Evolutionary conservation across 2,797 vertebrate species (phyloP), one percentile per base, ranked within the genome.

Genomic region (Sus cebifrons): DNA sequence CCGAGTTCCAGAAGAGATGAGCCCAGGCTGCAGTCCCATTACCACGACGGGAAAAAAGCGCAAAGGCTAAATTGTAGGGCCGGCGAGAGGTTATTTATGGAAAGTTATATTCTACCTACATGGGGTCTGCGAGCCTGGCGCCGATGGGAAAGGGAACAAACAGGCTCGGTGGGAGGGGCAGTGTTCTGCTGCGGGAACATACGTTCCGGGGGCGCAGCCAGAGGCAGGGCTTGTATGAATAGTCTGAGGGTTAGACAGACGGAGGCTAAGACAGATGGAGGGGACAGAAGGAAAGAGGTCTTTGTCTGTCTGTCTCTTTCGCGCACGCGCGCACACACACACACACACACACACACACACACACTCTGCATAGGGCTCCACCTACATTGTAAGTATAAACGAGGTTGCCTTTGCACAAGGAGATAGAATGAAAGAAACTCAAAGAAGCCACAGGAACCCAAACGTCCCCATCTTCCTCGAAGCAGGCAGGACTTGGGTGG

Each of bases 81-180:
- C 2, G 87, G 91, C 91, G 90, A 60, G 64, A 54, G 68, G 49
- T 88, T 97, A 97, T 97, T 97, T 97, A 87, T 96, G 75, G 96
- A 94, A 97, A 96, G 97, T 95, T 97, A 95, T 96, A 96, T 94
- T 96, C 96, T 93, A 96, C 94, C 78, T 95, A 81, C 92, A 94
- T 49, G 96, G 90, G 95, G 83, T 97, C 96, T 96, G 21, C 23
- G 58, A 88, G 82, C 85, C 82, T 92, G 90, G 94, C 62, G 56
- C 97, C 91, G 0, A 93, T 96, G 96, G 93, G 92, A 94, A 81
- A 86, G 15, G 0, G 91, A 82, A 93, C 81, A 89, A 79, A 40
- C 6, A 77, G 60, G 27, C 71, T 82, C 54, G 79, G 52, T 52
- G 83, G 90, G 60, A 95, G 86, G 82, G 44, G 60, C 5, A 10